These are phyloP conservation scores for Cuculus canorus DNA, from an alignment of 2,797 vertebrate species.

Conservation along the genomic window DNA sequence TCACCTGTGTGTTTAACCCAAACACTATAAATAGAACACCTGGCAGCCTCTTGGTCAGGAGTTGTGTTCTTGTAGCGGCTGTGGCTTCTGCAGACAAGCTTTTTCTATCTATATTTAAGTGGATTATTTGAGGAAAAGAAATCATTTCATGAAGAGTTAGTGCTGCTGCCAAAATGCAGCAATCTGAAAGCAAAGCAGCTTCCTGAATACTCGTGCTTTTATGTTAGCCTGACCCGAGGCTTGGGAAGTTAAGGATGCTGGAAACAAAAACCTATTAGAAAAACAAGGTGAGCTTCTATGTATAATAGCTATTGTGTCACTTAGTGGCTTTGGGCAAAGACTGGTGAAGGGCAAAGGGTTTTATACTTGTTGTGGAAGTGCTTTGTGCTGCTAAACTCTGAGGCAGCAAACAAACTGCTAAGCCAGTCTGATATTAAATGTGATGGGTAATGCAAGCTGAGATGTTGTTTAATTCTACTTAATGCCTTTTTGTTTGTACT, in stretches of 20 bases:
- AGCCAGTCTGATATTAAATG: fast-evolving
- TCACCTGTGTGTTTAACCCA: not conserved
- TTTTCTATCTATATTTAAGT: not conserved
- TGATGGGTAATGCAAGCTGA: fast-evolving
- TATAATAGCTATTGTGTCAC: not conserved
- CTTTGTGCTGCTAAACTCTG: not conserved
- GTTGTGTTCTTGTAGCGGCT: not conserved
- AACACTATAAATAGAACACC: not conserved
- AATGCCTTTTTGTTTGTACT: not conserved
- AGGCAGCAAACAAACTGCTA: not conserved
- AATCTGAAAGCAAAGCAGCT: not conserved
- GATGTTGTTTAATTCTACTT: not conserved
- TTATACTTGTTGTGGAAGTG: slow-evolving; percentile 29
- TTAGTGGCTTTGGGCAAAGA: slow-evolving; percentile 60
- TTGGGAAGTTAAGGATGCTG: slow-evolving; percentile 40
- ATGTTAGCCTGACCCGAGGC: slow-evolving; percentile 35
- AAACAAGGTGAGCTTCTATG: slow-evolving; percentile 41
- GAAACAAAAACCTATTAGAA: slow-evolving; percentile 63
- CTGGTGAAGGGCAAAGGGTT: slow-evolving; percentile 60
- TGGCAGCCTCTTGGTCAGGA: fast-evolving
- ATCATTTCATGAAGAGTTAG: not conserved
- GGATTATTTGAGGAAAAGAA: slow-evolving; percentile 1
- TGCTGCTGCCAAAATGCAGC: not conserved
- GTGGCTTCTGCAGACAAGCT: not conserved
- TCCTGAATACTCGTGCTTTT: not conserved